Conservation (phyloP, 2,797 vertebrate genomes). For the Heteromormyrus szaboi region DNA sequence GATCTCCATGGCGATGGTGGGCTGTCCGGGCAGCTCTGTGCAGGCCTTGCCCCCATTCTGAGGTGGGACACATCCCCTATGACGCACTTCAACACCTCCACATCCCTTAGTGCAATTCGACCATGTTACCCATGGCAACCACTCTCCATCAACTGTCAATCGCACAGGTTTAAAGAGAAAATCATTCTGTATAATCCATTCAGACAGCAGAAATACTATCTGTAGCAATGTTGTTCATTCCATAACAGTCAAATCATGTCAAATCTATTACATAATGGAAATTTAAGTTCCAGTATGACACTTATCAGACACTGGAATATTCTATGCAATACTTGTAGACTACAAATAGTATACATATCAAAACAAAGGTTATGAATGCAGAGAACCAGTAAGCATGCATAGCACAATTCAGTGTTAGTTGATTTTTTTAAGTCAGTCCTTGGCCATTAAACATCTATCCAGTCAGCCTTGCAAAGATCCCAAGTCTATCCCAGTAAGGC, state of each 20-base stretch:
- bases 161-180: background rate
- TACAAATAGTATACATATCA: background rate
- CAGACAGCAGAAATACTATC: background rate
- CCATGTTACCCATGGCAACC: conserved; percentile 76
- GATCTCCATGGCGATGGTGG: conserved; percentile 52
- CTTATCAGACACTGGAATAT: background rate
- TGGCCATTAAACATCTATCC: background rate
- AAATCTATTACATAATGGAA: background rate
- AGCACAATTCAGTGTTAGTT: background rate
- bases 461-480: background rate
- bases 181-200: background rate
- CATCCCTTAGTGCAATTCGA: conserved; percentile 72
- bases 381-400: background rate
- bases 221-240: background rate
- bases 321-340: background rate
- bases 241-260: background rate
- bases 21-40: conserved; percentile 45
- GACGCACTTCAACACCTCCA: conserved; percentile 61
- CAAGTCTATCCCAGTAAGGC: background rate
- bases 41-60: conserved; percentile 70
- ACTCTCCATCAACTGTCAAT: conserved; percentile 67
- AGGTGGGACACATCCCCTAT: conserved; percentile 65
- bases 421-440: background rate
- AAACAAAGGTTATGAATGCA: background rate
- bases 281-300: background rate